phyloP scores from a whole-genome alignment of 2,113 vertebrate species.

The Tympanuchus pallidicinctus region DNA sequence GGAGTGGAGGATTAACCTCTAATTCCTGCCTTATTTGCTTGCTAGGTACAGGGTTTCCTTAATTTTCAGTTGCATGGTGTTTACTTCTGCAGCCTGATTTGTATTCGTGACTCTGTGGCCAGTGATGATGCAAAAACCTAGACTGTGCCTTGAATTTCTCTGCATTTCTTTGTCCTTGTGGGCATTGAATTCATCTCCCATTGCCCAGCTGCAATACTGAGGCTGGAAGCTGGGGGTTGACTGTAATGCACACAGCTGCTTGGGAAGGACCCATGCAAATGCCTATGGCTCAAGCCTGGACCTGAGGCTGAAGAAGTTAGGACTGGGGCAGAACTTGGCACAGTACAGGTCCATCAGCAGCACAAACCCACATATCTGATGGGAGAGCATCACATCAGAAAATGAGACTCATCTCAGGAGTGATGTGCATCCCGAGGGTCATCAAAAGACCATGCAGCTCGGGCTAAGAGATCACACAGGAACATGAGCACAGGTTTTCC shows the following conservation, averaged over 20 bases:
- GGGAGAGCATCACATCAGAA: not conserved
- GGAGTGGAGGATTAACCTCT: not conserved
- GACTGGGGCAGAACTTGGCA: not conserved
- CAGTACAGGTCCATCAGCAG: accelerated
- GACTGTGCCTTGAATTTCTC: not conserved
- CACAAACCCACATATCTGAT: not conserved
- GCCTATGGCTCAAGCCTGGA: not conserved
- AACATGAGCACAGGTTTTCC: not conserved
- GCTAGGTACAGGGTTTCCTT: not conserved
- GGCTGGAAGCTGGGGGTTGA: not conserved
- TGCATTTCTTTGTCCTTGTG: not conserved
- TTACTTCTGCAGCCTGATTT: not conserved
- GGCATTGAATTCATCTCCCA: no score
- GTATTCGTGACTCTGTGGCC: not conserved
- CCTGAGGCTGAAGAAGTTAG: not conserved
- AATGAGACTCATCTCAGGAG: not conserved
- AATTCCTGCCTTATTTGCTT: not conserved
- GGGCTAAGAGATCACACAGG: not conserved
- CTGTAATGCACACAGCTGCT: not conserved
- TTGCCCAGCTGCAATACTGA: accelerated
- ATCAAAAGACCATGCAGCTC: not conserved
- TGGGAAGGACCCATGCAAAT: not conserved
- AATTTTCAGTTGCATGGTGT: not conserved
- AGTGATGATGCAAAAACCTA: not conserved
- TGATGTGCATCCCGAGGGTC: not conserved